Conservation (phyloP, 2,888 invertebrate genomes). For the Rotaria magnacalcarata region DNA sequence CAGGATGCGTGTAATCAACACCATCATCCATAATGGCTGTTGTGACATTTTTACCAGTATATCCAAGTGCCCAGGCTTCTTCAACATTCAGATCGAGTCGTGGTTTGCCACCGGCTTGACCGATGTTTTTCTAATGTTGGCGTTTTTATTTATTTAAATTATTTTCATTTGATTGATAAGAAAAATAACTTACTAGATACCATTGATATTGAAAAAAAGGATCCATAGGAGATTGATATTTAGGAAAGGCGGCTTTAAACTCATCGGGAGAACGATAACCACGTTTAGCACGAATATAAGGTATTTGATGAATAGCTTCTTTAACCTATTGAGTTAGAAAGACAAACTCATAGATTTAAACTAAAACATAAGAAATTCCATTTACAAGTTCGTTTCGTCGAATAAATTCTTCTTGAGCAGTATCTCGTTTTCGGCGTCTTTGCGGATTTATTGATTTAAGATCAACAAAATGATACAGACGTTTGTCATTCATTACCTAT, state of each 20-base stretch:
- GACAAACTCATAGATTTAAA: no score
- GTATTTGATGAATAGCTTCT: conserved; percentile 83
- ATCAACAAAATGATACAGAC: conserved; percentile 27
- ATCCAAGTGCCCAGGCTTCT: conserved; percentile 94
- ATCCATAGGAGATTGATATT: conserved; percentile 74
- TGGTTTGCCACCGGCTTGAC: conserved; percentile 94
- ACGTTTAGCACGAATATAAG: conserved; percentile 68
- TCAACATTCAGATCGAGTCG: conserved; percentile 93
- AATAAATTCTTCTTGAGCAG: conserved; percentile 20
- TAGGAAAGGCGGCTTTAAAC: conserved; percentile 37
- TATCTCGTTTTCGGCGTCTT: background rate
- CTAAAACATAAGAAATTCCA: background rate
- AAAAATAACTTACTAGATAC: conserved; percentile 70
- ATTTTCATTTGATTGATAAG: background rate
- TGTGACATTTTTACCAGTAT: conserved; percentile 93
- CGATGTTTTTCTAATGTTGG: conserved; percentile 75
- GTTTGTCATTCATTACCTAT: conserved; percentile 11
- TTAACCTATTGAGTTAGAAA: conserved; percentile 63
- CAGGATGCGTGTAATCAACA: conserved; percentile 98
- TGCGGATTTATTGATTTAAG: background rate
- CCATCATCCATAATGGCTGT: conserved; percentile 99
- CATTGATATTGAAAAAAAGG: conserved; percentile 94
- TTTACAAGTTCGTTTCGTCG: conserved; percentile 12
- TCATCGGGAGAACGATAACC: conserved; percentile 69
- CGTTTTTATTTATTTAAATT: conserved; percentile 36